Percentiles rank a stretch among this genome's conserved stretches.
Evolutionary conservation across 2,113 vertebrate species (phyloP).

Genomic region (Leucopsar rothschildi): DNA sequence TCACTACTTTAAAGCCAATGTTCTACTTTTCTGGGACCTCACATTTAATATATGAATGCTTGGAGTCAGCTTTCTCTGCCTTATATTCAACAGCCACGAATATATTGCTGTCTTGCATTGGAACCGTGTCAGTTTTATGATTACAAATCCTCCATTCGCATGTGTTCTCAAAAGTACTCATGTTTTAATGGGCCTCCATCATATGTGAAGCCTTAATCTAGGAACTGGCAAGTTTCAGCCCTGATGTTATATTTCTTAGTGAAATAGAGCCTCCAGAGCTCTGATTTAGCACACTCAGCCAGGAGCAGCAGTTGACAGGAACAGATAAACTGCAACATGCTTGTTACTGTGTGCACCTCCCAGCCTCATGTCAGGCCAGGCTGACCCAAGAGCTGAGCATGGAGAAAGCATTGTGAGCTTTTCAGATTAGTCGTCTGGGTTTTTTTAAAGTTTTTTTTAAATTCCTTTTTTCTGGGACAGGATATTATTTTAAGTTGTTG

Average conservation of each 20-base stretch:
- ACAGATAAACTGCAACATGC: background rate
- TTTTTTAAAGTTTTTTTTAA: background rate
- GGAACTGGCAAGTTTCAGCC: conserved; percentile 19
- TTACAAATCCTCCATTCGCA: conserved; percentile 16
- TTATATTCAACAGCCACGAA: background rate
- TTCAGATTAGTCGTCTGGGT: background rate
- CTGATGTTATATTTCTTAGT: background rate
- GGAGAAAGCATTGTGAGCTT: background rate
- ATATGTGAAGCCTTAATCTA: conserved; percentile 34
- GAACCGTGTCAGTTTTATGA: conserved; percentile 10
- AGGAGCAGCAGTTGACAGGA: conserved; percentile 19
- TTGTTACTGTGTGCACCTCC: background rate
- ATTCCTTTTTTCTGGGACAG: background rate
- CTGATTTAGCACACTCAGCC: background rate
- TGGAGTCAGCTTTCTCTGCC: background rate
- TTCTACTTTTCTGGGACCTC: background rate
- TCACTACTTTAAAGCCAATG: background rate
- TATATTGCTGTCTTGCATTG: conserved; percentile 9
- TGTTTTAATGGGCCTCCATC: conserved; percentile 28
- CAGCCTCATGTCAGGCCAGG: background rate
- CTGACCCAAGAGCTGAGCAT: background rate
- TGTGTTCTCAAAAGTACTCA: conserved; percentile 23
- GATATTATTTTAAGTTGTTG: background rate
- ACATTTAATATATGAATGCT: conserved; percentile 1
- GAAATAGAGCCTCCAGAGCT: conserved; percentile 9